Percentiles rank a stretch among this genome's conserved stretches.
Evolutionary conservation across 1,140 invertebrate genomes (phyloP).

Genomic region (Stenopsyche tienmushanensis): DNA sequence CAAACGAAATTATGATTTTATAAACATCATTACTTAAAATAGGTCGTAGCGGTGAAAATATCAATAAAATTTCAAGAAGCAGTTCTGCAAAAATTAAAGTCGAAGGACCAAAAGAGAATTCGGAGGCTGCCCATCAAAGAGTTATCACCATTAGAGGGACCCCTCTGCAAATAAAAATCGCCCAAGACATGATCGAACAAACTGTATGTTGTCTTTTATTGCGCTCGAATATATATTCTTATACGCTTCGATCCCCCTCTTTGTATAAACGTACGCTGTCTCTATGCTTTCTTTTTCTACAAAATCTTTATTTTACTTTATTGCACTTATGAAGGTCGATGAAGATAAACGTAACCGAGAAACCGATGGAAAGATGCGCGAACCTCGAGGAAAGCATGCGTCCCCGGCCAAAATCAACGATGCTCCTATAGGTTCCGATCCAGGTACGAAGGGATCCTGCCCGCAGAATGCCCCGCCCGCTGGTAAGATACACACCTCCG

Average conservation of each 20-base stretch:
- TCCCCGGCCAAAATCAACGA: slow-evolving; percentile 19
- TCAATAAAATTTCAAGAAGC: slow-evolving; percentile 65
- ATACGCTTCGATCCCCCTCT: too few species aligned
- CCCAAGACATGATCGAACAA: slow-evolving; percentile 42
- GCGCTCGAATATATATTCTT: background rate
- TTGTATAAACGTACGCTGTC: too few species aligned
- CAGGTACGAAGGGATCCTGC: slow-evolving; percentile 40
- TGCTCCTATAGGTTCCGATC: slow-evolving; percentile 20
- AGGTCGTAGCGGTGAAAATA: slow-evolving; percentile 65
- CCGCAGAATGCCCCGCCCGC: slow-evolving; percentile 44
- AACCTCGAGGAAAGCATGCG: slow-evolving; percentile 44
- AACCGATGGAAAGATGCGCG: slow-evolving; percentile 46
- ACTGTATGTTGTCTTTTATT: slow-evolving; percentile 20
- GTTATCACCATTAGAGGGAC: slow-evolving; percentile 53
- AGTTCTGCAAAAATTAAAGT: slow-evolving; percentile 67
- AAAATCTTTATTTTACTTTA: too few species aligned
- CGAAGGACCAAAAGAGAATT: slow-evolving; percentile 39
- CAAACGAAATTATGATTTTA: background rate
- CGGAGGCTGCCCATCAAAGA: slow-evolving; percentile 36
- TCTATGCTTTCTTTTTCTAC: too few species aligned
- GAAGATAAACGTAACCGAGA: too few species aligned
- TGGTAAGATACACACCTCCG: slow-evolving; percentile 46
- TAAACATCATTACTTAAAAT: background rate
- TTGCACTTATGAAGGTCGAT: too few species aligned
- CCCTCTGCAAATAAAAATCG: slow-evolving; percentile 53